phyloP scores from a whole-genome alignment of 2,888 invertebrate genomes.

The Scelioninae gen. 1 region DNA sequence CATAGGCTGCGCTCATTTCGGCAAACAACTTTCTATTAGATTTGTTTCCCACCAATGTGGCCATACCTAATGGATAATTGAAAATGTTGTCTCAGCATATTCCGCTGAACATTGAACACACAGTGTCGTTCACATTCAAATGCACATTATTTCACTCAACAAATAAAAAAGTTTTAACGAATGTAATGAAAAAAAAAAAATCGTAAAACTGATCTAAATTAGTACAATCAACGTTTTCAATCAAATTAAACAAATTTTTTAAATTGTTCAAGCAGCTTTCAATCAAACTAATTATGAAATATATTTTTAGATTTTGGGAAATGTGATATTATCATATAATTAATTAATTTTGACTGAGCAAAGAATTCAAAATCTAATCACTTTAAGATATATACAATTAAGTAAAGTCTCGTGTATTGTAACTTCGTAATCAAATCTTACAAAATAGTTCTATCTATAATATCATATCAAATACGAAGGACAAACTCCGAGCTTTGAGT shows the following conservation, averaged over 20 bases:
- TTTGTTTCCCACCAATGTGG: conserved; percentile 43
- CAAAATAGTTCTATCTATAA: conserved; percentile 29
- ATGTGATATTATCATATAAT: too few species aligned
- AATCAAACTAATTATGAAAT: too few species aligned
- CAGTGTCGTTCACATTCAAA: conserved; percentile 14
- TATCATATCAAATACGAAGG: conserved; percentile 33
- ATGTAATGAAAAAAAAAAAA: too few species aligned
- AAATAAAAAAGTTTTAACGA: too few species aligned
- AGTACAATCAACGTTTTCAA: too few species aligned
- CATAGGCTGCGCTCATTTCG: conserved; percentile 42
- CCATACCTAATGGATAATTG: conserved; percentile 54
- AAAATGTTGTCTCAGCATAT: conserved; percentile 45
- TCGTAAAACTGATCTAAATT: too few species aligned
- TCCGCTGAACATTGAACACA: conserved; percentile 34
- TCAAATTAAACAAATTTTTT: too few species aligned
- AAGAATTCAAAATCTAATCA: not conserved
- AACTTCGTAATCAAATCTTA: conserved; percentile 36
- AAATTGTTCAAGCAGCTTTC: too few species aligned
- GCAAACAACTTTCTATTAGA: conserved; percentile 61
- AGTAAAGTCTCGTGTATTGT: conserved; percentile 5
- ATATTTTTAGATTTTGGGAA: too few species aligned
- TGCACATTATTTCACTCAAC: conserved; percentile 7
- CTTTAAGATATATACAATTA: not conserved
- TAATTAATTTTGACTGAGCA: too few species aligned
- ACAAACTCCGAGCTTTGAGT: conserved; percentile 39